phyloP scores from a whole-genome alignment of 2,888 invertebrate species.

The Cerceris rybyensis region DNA sequence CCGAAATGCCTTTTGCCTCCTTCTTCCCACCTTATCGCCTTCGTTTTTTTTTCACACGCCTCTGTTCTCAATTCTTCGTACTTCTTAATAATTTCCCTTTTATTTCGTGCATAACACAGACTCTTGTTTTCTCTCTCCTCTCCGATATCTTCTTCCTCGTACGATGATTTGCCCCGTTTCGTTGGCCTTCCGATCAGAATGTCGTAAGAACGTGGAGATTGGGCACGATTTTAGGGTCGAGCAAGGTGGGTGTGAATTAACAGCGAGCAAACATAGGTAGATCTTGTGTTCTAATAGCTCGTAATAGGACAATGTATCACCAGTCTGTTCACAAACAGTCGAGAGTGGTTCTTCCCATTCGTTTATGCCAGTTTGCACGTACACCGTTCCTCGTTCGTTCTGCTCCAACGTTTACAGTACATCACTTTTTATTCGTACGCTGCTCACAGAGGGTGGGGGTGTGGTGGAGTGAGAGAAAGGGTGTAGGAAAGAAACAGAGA shows the following conservation, averaged over 20 bases:
- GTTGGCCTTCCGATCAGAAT: background rate
- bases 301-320: background rate
- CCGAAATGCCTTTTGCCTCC: conserved; percentile 24
- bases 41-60: conserved; percentile 18
- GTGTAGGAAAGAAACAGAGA: background rate
- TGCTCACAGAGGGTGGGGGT: background rate
- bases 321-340: background rate
- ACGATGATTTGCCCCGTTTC: background rate
- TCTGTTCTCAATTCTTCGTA: background rate
- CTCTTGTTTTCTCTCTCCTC: background rate
- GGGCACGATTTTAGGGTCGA: background rate
- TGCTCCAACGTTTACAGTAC: conserved; percentile 1
- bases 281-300: background rate
- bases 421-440: background rate
- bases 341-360: background rate
- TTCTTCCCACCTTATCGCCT: conserved; percentile 23
- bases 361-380: background rate
- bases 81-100: conserved; percentile 2
- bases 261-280: background rate
- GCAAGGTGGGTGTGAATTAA: background rate
- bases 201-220: conserved; percentile 24
- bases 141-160: conserved; percentile 27
- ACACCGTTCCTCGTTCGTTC: conserved; percentile 3
- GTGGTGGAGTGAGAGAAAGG: background rate
- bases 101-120: background rate